Percentiles rank a stretch among this genome's conserved stretches.
Evolutionary conservation across 2,888 invertebrate genomes (phyloP).

Genomic region (Coleophora deauratella): DNA sequence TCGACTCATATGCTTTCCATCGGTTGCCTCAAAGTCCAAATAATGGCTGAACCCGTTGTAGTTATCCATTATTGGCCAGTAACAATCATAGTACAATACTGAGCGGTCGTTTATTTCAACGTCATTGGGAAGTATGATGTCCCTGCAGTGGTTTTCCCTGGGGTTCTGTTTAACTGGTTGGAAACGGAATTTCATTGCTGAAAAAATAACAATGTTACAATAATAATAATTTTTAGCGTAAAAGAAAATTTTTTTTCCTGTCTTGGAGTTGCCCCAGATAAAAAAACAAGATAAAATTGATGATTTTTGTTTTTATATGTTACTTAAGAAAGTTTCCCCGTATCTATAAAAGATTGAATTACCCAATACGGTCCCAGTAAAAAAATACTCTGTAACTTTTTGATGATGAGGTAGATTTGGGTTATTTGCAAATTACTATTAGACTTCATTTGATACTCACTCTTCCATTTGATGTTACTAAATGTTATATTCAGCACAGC

Average conservation of each 20-base stretch:
- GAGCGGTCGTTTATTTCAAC: conserved; percentile 51
- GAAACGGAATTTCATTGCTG: conserved; percentile 64
- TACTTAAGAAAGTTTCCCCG: no score
- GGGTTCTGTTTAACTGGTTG: conserved; percentile 32
- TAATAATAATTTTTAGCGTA: no score
- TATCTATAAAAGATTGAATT: no score
- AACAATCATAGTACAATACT: conserved; percentile 60
- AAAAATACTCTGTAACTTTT: no score
- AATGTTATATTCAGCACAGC: conserved; percentile 63
- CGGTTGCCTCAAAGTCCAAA: conserved; percentile 56
- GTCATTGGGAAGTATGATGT: conserved; percentile 51
- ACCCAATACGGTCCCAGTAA: no score
- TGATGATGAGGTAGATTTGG: no score
- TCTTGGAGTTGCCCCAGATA: background rate
- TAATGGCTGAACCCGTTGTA: conserved; percentile 48
- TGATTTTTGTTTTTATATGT: no score
- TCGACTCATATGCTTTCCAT: conserved; percentile 44
- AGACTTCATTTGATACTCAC: conserved; percentile 46
- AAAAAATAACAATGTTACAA: no score
- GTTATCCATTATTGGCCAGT: conserved; percentile 45
- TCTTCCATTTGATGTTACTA: conserved; percentile 64
- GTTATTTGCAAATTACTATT: no score
- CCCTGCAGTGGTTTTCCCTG: conserved; percentile 49
- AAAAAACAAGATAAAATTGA: background rate
- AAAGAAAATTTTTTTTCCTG: no score